phyloP scores from a whole-genome alignment of 2,888 invertebrate genomes.

The Trachelus stipa region DNA sequence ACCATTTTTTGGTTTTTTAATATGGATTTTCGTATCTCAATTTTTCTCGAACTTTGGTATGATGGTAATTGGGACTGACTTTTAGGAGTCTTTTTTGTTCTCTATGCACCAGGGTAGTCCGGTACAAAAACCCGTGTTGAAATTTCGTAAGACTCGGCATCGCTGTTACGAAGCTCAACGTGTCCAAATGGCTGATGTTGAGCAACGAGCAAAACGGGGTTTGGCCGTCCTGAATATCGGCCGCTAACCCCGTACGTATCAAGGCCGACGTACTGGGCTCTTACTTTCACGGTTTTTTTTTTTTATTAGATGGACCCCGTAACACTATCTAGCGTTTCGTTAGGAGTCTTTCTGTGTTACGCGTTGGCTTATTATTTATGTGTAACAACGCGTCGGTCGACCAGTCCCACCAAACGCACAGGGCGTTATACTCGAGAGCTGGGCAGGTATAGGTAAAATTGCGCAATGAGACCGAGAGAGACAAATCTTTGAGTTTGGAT shows the following conservation, averaged over 20 bases:
- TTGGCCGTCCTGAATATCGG: slow-evolving; percentile 56
- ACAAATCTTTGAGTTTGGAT: background rate
- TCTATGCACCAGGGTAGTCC: background rate
- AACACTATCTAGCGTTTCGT: background rate
- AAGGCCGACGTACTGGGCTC: slow-evolving; percentile 56
- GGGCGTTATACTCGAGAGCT: too few relatives aligned
- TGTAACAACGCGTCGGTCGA: background rate
- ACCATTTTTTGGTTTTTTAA: background rate
- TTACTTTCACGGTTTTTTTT: slow-evolving; percentile 55
- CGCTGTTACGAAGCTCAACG: slow-evolving; percentile 37
- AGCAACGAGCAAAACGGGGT: slow-evolving; percentile 48
- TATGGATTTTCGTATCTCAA: background rate
- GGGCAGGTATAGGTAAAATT: too few relatives aligned
- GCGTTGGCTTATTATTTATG: background rate
- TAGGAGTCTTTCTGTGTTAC: background rate
- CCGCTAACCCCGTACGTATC: slow-evolving; percentile 61
- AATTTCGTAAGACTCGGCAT: slow-evolving; percentile 41
- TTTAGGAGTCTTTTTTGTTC: background rate
- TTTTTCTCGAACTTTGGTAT: background rate
- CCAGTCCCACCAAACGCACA: background rate
- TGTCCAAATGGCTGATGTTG: slow-evolving; percentile 45
- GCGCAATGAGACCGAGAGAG: background rate
- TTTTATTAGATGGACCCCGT: slow-evolving; percentile 29
- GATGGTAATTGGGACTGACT: background rate
- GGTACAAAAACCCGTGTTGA: slow-evolving; percentile 7